phyloP scores from a whole-genome alignment of 2,888 invertebrate genomes.

The Hofmannophila pseudospretella region DNA sequence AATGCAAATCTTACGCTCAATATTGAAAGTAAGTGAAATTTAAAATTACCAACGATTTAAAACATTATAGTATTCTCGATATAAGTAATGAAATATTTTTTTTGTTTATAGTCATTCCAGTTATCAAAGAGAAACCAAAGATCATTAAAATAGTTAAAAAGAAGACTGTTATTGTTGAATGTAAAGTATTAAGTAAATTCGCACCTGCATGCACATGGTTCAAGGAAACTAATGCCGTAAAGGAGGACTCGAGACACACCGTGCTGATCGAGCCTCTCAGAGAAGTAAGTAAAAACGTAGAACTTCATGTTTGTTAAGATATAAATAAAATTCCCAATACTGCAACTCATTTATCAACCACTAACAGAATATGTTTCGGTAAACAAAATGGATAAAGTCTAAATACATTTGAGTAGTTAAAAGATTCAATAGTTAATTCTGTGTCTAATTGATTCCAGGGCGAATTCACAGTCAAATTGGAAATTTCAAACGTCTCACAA shows the following conservation, averaged over 20 bases:
- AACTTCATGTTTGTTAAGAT: too few relatives aligned
- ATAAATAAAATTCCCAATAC: background rate
- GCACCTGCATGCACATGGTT: slow-evolving; percentile 96
- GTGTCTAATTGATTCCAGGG: too few relatives aligned
- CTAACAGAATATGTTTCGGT: too few relatives aligned
- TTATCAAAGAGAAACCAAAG: slow-evolving; percentile 94
- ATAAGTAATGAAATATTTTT: slow-evolving; percentile 14
- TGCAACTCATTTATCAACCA: background rate
- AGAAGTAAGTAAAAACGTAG: slow-evolving; percentile 79
- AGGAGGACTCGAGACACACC: slow-evolving; percentile 85
- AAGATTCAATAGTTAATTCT: too few relatives aligned
- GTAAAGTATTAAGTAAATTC: slow-evolving; percentile 94
- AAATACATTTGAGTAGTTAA: too few relatives aligned
- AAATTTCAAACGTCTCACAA: slow-evolving; percentile 89
- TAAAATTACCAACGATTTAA: background rate
- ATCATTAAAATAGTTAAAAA: slow-evolving; percentile 94
- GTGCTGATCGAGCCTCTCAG: slow-evolving; percentile 87
- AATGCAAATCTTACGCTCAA: slow-evolving; percentile 98
- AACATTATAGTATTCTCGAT: background rate
- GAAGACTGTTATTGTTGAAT: slow-evolving; percentile 95
- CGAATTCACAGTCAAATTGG: slow-evolving; percentile 93
- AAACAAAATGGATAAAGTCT: too few relatives aligned
- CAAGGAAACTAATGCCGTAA: slow-evolving; percentile 89
- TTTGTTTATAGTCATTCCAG: slow-evolving; percentile 86
- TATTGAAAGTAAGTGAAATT: slow-evolving; percentile 90